phyloP scores from a whole-genome alignment of 2,113 vertebrate genomes.

The Trichomycterus rosablanca region DNA sequence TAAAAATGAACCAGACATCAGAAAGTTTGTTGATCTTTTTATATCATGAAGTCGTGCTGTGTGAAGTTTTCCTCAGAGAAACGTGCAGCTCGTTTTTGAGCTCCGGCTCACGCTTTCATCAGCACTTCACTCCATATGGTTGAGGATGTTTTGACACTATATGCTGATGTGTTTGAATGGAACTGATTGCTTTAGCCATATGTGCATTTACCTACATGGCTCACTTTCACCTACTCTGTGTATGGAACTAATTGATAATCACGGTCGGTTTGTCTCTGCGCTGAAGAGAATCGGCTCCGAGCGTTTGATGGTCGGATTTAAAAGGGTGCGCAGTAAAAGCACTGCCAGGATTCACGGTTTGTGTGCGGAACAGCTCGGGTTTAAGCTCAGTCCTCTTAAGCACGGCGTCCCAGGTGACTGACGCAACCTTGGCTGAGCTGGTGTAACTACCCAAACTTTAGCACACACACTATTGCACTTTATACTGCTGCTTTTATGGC shows the following conservation, averaged over 20 bases:
- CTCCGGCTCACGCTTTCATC: not conserved
- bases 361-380: conserved; percentile 58
- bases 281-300: conserved; percentile 62
- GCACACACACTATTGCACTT: not conserved
- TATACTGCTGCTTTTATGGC: not conserved
- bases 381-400: conserved; percentile 71
- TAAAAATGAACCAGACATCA: too few relatives aligned
- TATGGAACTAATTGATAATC: conserved; percentile 62
- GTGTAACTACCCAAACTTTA: conserved; percentile 55
- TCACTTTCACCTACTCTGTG: conserved; percentile 8
- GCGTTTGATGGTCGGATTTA: conserved; percentile 71
- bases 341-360: conserved; percentile 57
- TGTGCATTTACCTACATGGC: not conserved
- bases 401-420: conserved; percentile 70
- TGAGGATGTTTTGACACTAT: not conserved
- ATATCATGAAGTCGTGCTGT: not conserved
- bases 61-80: not conserved
- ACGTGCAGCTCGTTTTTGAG: not conserved
- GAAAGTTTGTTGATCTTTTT: too few relatives aligned
- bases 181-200: conserved; percentile 10
- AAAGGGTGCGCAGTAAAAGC: conserved; percentile 66
- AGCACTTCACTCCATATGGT: conserved; percentile 15
- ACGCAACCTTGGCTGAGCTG: conserved; percentile 64
- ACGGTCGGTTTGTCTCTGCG: conserved; percentile 48
- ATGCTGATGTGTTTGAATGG: conserved; percentile 7